Percentiles rank a stretch among this genome's conserved stretches.
Evolutionary conservation across 2,888 invertebrate genomes (phyloP).

Genomic region (Sarcophaga variegata): DNA sequence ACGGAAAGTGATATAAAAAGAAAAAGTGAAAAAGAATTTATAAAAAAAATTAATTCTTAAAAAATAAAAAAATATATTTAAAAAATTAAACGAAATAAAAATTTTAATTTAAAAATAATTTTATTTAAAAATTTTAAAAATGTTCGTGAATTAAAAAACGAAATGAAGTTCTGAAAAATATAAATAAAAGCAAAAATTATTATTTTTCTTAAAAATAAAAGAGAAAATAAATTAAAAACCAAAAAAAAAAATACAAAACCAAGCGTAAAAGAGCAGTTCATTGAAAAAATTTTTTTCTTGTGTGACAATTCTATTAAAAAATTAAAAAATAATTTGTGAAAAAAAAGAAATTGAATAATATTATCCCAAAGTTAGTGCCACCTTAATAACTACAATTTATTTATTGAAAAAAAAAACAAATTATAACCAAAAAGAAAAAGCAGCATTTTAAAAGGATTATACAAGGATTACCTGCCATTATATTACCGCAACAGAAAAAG

Average conservation of each 20-base stretch:
- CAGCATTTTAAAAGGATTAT: background rate
- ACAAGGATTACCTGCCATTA: constrained; percentile 12
- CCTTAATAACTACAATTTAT: background rate
- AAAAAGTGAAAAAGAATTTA: background rate
- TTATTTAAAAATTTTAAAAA: too few species aligned
- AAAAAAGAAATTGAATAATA: background rate
- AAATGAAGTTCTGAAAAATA: background rate
- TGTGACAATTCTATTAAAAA: background rate
- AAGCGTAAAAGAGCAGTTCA: background rate
- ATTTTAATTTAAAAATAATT: background rate
- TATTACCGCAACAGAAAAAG: background rate
- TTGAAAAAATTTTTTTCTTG: too few species aligned
- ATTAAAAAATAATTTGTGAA: background rate
- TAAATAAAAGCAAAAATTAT: background rate
- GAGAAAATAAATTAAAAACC: background rate
- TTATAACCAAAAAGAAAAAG: background rate
- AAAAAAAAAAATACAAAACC: background rate
- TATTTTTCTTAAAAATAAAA: background rate
- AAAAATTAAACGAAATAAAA: background rate
- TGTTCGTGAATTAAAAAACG: too few species aligned
- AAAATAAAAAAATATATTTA: constrained; percentile 9
- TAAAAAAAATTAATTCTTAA: constrained; percentile 6
- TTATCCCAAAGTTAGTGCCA: background rate
- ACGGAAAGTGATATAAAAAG: constrained; percentile 9
- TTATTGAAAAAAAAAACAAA: background rate